phyloP scores from a whole-genome alignment of 2,113 vertebrate genomes.

The Ginglymostoma cirratum region DNA sequence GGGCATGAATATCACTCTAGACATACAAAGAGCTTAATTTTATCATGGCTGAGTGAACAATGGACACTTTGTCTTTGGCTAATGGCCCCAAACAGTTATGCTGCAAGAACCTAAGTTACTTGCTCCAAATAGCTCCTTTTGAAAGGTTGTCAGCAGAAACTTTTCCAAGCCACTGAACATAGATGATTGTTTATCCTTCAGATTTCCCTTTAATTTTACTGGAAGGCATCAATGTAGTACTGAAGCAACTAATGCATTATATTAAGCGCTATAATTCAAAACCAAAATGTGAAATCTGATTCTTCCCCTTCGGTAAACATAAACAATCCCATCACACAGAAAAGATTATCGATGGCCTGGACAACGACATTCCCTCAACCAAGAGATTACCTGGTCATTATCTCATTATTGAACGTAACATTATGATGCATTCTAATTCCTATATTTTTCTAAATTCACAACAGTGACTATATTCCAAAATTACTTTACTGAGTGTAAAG shows the following conservation, averaged over 20 bases:
- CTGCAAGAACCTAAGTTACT: background rate
- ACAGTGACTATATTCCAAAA: background rate
- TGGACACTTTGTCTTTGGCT: no score
- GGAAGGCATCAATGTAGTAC: background rate
- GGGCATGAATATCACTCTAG: background rate
- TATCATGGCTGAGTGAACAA: background rate
- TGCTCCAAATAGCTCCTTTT: background rate
- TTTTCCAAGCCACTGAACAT: background rate
- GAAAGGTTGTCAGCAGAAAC: background rate
- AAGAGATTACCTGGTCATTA: background rate
- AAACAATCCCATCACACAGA: background rate
- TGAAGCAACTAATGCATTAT: background rate
- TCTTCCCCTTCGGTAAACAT: background rate
- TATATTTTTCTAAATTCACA: no score
- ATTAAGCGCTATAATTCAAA: background rate
- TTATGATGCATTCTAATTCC: background rate
- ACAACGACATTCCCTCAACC: background rate
- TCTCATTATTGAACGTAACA: background rate
- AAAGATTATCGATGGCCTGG: background rate
- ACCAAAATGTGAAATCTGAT: background rate
- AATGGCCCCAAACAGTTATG: background rate
- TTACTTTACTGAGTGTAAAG: background rate
- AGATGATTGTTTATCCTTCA: background rate
- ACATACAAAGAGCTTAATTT: background rate
- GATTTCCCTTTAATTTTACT: background rate